A percentile compares a stretch with the other conserved stretches of the same genome.
phyloP scores from a whole-genome alignment of 2,797 vertebrate species.

The Tragopan temminckii region DNA sequence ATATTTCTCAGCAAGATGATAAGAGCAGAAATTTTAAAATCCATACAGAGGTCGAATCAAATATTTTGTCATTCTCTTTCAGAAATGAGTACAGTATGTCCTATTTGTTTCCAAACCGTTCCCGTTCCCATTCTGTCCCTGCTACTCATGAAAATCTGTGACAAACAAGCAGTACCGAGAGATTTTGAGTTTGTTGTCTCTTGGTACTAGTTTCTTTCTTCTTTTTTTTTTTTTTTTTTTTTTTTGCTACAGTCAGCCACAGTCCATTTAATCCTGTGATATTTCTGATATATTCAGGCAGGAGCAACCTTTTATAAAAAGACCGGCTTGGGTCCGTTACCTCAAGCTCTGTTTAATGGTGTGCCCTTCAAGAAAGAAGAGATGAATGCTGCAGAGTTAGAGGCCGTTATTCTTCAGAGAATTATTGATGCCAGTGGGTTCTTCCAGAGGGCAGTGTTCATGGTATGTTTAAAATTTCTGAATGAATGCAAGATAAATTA shows the following conservation, averaged over 20 bases:
- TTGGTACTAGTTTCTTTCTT: slow-evolving; percentile 3
- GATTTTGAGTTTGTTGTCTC: slow-evolving; percentile 29
- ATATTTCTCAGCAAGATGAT: background rate
- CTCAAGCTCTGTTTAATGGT: slow-evolving; percentile 95
- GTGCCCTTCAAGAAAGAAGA: slow-evolving; percentile 89
- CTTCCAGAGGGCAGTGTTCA: slow-evolving; percentile 92
- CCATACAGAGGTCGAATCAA: background rate
- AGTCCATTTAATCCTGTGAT: slow-evolving; percentile 67
- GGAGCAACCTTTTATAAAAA: slow-evolving; percentile 90
- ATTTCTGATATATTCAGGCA: slow-evolving; percentile 84
- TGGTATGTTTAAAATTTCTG: slow-evolving; percentile 83
- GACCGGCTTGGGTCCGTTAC: slow-evolving; percentile 90
- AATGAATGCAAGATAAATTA: slow-evolving; percentile 26
- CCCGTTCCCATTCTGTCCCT: background rate
- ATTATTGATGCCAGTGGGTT: slow-evolving; percentile 88
- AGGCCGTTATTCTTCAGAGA: slow-evolving; percentile 89
- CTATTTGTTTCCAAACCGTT: background rate
- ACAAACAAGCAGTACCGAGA: background rate
- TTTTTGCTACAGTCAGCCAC: slow-evolving; percentile 32
- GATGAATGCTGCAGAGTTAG: slow-evolving; percentile 89
- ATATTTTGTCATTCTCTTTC: background rate
- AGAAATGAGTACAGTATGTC: background rate
- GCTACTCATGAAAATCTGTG: background rate
- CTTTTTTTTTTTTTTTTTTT: slow-evolving; percentile 28
- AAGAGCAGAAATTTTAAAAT: background rate